Evolutionary conservation across 2,888 invertebrate genomes (phyloP).

Genomic region (Cheilosia urbana): DNA sequence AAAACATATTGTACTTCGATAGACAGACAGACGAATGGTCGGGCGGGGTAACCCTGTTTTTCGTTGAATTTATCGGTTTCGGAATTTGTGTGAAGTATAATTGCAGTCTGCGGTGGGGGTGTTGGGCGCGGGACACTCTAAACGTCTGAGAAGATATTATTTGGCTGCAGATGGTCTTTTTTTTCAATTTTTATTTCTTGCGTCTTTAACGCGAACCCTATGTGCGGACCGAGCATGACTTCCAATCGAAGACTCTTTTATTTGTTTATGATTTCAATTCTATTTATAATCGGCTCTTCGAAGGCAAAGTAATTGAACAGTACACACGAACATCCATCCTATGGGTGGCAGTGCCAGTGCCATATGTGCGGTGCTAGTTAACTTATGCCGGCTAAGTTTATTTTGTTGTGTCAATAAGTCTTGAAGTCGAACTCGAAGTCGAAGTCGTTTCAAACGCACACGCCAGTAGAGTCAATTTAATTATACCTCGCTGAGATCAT

Average conservation of each 20-base stretch:
- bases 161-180: constrained; percentile 25
- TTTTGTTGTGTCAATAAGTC: constrained; percentile 49
- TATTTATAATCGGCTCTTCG: constrained; percentile 49
- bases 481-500: constrained; percentile 62
- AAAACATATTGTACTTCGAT: constrained; percentile 36
- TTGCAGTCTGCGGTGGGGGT: constrained; percentile 50
- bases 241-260: constrained; percentile 36
- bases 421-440: neutral
- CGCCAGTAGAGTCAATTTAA: constrained; percentile 50
- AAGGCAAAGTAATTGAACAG: constrained; percentile 46
- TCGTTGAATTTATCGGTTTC: constrained; percentile 63
- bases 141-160: constrained; percentile 33
- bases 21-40: constrained; percentile 61
- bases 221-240: constrained; percentile 6
- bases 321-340: constrained; percentile 18
- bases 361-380: constrained; percentile 53
- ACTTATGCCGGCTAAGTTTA: constrained; percentile 54
- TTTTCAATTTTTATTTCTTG: neutral
- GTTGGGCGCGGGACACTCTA: constrained; percentile 15
- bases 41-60: constrained; percentile 49
- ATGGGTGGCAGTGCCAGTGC: constrained; percentile 5
- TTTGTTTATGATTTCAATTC: constrained; percentile 72
- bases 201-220: neutral
- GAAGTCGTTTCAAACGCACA: constrained; percentile 17
- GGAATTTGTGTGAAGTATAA: constrained; percentile 60